Base-by-base conservation (phyloP, 92 coral and sea anemone genomes). In the Pocillopora grandis region DNA sequence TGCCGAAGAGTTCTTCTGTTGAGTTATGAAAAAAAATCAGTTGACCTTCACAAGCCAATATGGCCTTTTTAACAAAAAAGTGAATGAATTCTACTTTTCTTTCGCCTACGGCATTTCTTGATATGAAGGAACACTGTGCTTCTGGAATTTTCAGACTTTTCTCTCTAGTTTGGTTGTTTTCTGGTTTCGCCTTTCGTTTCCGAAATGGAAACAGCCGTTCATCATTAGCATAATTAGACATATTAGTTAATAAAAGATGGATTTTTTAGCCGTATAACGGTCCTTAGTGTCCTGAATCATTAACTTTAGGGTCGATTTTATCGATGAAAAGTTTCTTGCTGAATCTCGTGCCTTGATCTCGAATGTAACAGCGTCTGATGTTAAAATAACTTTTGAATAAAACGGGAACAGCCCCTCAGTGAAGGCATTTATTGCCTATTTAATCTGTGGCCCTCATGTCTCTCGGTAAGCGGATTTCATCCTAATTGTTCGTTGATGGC, bases 1-100 rank as follows among this genome's bases (percentile, higher is more conserved):
- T 17, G 78, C 71, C 48, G 21, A 71, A 81, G 90, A 87, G 52
- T 83, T 87, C 9, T 81, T 87, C 31, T 87, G 90, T 48, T 87
- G 77, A 81, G 20, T 48, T 16, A 70, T 70, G 9, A 70, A 42
- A 42, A 42, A 7, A 42, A 4, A 42, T 42, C 52, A 42, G 52
- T 42, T 42, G 8, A 52, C 48, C 12, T 69, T 33, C 2, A 10
- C 75, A 15, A 7, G 57, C 23, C 13, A 70, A 70, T n/a, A 70
- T 70, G 75, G 5, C 56, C 42, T 37, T 16, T 6, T 55, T 70
- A 68, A 14, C 16, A 11, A 10, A 31, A 0, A 5, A 35, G 17
- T 19, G 20, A 68, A 68, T 4, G 48, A 42, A 42, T 3, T 42
- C 52, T 42, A 42, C 4, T 42, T 42, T 42, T 42, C 52, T 7